A percentile compares a stretch with the other conserved stretches of the same genome.
These are phyloP conservation scores for Thyatira batis DNA, from an alignment of 2,888 invertebrate species.

Conservation along the genomic window DNA sequence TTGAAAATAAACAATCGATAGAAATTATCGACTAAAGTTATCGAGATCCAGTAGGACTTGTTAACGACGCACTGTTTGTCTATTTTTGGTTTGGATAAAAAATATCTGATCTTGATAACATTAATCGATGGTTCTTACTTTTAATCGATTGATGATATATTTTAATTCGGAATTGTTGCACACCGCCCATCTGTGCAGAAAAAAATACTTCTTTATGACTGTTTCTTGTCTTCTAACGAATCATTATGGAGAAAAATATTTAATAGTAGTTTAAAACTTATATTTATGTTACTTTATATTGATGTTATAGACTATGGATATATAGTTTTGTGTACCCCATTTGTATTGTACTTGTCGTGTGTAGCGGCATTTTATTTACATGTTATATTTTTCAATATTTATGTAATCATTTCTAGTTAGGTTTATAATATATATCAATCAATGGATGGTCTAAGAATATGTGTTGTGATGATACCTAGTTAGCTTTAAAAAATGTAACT, in stretches of 20 bases:
- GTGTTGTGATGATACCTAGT: conserved; percentile 61
- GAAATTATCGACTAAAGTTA: too few relatives aligned
- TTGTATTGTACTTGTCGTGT: conserved; percentile 29
- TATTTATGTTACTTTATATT: conserved; percentile 19
- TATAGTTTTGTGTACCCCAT: conserved; percentile 9
- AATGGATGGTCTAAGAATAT: conserved; percentile 41
- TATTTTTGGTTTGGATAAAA: too few relatives aligned
- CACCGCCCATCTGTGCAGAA: too few relatives aligned
- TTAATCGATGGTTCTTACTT: too few relatives aligned
- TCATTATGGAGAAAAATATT: too few relatives aligned
- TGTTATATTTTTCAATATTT: conserved; percentile 15
- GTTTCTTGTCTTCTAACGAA: conserved; percentile 11
- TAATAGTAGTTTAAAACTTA: conserved; percentile 12
- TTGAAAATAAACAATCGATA: too few relatives aligned
- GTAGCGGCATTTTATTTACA: conserved; percentile 22
- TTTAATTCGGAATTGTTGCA: too few relatives aligned
- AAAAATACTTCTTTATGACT: too few relatives aligned
- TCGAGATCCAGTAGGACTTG: too few relatives aligned
- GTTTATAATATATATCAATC: conserved; percentile 1
- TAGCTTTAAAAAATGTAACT: conserved; percentile 51
- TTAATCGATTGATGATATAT: too few relatives aligned
- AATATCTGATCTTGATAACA: too few relatives aligned
- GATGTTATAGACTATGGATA: conserved; percentile 29
- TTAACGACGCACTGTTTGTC: too few relatives aligned
- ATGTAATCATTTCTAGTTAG: conserved; percentile 1